Conservation (phyloP, 2,888 invertebrate species). For the Tromatobia lineatoria region DNA sequence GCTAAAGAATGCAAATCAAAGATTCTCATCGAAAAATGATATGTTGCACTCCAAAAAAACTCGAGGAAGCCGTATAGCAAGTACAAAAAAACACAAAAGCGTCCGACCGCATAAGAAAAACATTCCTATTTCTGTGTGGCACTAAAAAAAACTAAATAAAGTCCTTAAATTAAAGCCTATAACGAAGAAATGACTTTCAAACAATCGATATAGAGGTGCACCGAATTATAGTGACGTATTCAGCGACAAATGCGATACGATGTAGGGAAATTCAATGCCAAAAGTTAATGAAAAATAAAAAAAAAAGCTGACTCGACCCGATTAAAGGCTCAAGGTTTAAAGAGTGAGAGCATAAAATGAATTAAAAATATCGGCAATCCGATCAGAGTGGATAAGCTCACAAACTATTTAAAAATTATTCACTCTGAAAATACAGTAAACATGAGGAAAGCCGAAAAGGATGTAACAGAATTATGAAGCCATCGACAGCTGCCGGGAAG, state of each 20-base stretch:
- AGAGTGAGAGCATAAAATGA: background rate
- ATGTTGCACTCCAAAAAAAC: background rate
- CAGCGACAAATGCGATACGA: no score
- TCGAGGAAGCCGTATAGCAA: background rate
- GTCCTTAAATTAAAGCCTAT: background rate
- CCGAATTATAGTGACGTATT: background rate
- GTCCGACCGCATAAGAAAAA: background rate
- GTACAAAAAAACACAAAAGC: background rate
- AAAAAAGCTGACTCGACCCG: no score
- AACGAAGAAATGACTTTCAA: background rate
- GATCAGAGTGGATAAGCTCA: background rate
- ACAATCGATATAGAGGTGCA: background rate
- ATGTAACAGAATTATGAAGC: background rate
- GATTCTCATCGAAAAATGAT: background rate
- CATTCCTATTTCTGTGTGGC: background rate
- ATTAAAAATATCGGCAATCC: background rate
- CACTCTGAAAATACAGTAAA: background rate
- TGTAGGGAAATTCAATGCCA: no score
- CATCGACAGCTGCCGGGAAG: slow-evolving; percentile 49
- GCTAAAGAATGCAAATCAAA: no score
- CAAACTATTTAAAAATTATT: background rate
- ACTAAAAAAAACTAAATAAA: background rate
- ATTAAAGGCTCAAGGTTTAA: no score
- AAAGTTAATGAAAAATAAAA: no score
- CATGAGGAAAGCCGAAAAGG: background rate